Conservation (phyloP, 2,797 vertebrate species). For the Pitangus sulphuratus region DNA sequence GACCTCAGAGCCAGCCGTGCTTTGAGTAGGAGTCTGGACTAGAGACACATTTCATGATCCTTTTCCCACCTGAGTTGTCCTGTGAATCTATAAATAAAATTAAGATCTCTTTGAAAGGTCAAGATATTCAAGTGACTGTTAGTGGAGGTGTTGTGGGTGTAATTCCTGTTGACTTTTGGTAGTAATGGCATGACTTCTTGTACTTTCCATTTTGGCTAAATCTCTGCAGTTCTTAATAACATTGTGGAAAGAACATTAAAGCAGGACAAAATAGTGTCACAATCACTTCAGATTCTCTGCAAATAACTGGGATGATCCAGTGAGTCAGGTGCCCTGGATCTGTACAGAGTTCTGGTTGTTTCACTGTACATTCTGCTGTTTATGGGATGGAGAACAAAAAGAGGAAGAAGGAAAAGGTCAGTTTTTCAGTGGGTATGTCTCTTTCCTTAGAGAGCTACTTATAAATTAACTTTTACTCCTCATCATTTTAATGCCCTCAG, state of each 20-base stretch:
- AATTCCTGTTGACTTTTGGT: background rate
- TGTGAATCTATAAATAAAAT: background rate
- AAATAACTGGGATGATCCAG: background rate
- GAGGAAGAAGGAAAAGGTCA: background rate
- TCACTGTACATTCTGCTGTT: background rate
- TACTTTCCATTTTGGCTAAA: background rate
- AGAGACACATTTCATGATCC: background rate
- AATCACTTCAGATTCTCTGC: background rate
- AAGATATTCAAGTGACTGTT: background rate
- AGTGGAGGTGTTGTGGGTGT: background rate
- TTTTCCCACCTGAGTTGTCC: background rate
- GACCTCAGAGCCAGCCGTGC: background rate
- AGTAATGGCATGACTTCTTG: background rate
- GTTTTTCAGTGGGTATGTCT: background rate
- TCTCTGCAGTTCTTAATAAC: background rate
- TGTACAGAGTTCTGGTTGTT: background rate
- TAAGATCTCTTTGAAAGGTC: background rate
- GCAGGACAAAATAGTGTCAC: background rate
- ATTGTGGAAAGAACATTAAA: background rate
- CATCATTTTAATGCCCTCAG: background rate
- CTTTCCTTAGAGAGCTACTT: background rate
- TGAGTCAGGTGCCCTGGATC: background rate
- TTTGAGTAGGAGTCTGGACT: background rate
- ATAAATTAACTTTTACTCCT: conserved; percentile 14
- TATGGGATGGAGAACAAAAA: background rate